Base-by-base conservation (phyloP, 2,888 invertebrate genomes). In the Bombyx huttoni region DNA sequence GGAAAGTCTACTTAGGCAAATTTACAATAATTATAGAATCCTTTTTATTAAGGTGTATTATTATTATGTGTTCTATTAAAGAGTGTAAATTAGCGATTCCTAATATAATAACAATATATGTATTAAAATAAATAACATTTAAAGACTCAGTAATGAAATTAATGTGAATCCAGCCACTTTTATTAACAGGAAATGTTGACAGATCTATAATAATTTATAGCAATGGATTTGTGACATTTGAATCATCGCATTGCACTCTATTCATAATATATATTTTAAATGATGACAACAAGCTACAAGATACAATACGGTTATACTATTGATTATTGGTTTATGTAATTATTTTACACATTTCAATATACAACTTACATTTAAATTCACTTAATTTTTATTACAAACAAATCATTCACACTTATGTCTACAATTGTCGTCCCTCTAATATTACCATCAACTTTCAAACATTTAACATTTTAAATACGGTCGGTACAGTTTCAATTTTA, bases 171-270 rank as follows among this genome's bases (percentile, higher is more conserved):
- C 57, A 58, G 59, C 59, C 57, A 59, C 55, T 60, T 58, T 51
- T 51, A 61, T 60, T 59, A 64, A 73, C 70, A 70, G 65, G 64
- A 59, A 57, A 54, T 63, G 63, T 49, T 58, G 64, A 68, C 78
- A 82, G 80, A 82, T 80, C 73, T 73, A 65, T 61, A 59, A 58
- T 63, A 57, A 58, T 60, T 57, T 60, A 61, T 55, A 55, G 64
- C 64, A 54, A 59, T 67, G 63, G 57, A 64, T 81, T 85, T 83
- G 84, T 84, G 83, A 85, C 81, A 68, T 63, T 64, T 59, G 68
- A 73, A 72, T 65, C 69, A 64, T 52, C 63, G 64, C 65, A 64
- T 67, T 68, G 63, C 69, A 66, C 65, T 66, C 65, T 68, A 70
- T 70, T 24, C 24, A 3, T 24, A 24, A 71, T 67, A 73, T 71